Evolutionary conservation across 2,113 vertebrate genomes (phyloP), one percentile per base, ranked within the genome.

Genomic region (Euleptes europaea): DNA sequence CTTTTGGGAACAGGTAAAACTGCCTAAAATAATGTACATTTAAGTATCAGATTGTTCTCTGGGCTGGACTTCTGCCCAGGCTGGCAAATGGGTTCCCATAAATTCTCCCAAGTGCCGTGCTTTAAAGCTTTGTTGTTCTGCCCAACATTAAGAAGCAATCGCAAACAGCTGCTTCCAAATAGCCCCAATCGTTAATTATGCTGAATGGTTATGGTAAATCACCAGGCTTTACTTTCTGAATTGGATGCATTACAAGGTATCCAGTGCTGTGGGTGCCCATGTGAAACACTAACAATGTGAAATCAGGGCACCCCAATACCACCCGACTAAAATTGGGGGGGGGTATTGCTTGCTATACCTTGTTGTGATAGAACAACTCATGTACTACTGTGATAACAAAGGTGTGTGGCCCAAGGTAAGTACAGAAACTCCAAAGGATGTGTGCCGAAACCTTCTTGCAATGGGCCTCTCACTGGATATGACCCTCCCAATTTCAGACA

Each of bases 31-130:
- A 91, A 74, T 42, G 35, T 0, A 0, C 77, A 73, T 80, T 94
- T 90, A 87, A 87, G 81, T 85, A 89, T 88, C 90, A 86, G 82
- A 89, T 90, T 89, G 84, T 77, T 89, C 90, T 86, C 74, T 90
- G 88, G 85, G 87, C 75, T 88, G 91, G 88, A 84, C 87, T 91
- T 70, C 49, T 82, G 91, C 88, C 72, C 84, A 87, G 87, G 78
- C 88, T 74, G 87, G 70, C 86, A 93, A 93, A 93, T 85, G 84
- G 87, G 23, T 88, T 92, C 90, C 88, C 88, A 88, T 94, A 92
- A 93, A 93, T 90, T 82, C 87, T 88, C 93, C 82, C 88, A 86
- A 93, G 90, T 84, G 49, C 78, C 91, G 90, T 89, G 92, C 21
- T 28, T 19, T 28, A 79, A 72, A 91, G 92, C 84, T 91, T 89